Base-by-base conservation (phyloP, 2,888 invertebrate genomes). In the Copidosoma aretas region DNA sequence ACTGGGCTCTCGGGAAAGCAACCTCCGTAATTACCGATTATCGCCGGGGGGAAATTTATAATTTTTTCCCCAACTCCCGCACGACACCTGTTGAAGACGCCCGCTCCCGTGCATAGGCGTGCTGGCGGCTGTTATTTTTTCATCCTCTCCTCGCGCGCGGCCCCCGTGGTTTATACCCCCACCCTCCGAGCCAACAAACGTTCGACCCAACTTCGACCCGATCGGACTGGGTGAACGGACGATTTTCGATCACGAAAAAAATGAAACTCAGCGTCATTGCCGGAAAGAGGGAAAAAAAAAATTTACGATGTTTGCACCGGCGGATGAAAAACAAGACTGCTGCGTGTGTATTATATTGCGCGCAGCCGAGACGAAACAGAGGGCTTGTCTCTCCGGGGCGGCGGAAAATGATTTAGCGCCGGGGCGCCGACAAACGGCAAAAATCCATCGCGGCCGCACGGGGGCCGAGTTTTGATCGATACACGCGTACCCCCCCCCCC, bases 11-110 rank as follows among this genome's bases (percentile, higher is more conserved):
- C 14, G 24, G 12, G 21, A 22, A 52, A 58, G 19, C 32, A 39
- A 19, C 19, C 54, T 52, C 24, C 60, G 53, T 67, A 81, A 81
- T 81, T 81, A 81, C 74, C 77, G 78, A 80, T 80, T 78, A 80
- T 75, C 74, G 75, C 17, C n/a, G 25, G 19, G 64, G n/a, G 70
- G 72, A 74, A 73, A 74, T 77, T 77, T 63, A 71, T 78, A 75
- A 78, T 78, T 76, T 77, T 70, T 60, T 51, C n/a, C 22, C 17
- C 52, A 24, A 15, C 49, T 51, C 57, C 52, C 60, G 41, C 46
- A 43, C 49, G 59, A 60, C 65, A 69, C 69, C 69, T 69, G 65
- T 69, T 69, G 66, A 66, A 65, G 51, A 52, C 25, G n/a, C 51
- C 14, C 32, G 4, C 4, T 14, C 17, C 10, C n/a, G 51, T 43